Conservation (phyloP, 2,888 invertebrate genomes). For the Desoria tigrina region DNA sequence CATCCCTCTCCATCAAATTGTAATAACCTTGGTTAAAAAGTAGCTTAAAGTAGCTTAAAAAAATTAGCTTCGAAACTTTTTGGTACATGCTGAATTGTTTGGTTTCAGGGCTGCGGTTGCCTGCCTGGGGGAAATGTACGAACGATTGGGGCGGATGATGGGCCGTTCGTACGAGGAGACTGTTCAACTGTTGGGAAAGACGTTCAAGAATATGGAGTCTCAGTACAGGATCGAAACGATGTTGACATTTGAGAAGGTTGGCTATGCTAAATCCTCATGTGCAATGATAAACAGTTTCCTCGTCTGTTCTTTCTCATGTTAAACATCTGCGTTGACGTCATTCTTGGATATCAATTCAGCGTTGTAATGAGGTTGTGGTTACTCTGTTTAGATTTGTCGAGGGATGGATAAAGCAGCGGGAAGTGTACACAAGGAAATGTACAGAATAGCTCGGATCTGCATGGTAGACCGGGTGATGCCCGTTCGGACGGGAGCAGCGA, state of each 20-base stretch:
- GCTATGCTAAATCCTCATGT: slow-evolving; percentile 14
- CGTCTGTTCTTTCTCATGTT: not conserved
- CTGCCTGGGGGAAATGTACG: slow-evolving; percentile 95
- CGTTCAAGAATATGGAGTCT: slow-evolving; percentile 89
- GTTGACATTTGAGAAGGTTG: slow-evolving; percentile 90
- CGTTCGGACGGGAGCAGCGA: slow-evolving; percentile 89
- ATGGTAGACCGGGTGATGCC: slow-evolving; percentile 88
- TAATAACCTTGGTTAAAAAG: too few species aligned
- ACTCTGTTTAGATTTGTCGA: slow-evolving; percentile 69
- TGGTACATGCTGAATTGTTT: slow-evolving; percentile 13
- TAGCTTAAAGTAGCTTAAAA: not conserved
- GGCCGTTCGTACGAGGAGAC: slow-evolving; percentile 98
- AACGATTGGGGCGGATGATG: slow-evolving; percentile 97
- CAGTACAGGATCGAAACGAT: slow-evolving; percentile 96
- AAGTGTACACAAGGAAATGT: slow-evolving; percentile 82
- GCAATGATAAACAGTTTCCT: not conserved
- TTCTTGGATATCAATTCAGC: too few species aligned
- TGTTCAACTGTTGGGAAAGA: slow-evolving; percentile 84
- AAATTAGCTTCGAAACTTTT: slow-evolving; percentile 11
- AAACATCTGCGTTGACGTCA: too few species aligned
- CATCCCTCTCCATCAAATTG: slow-evolving; percentile 90
- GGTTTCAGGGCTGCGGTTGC: slow-evolving; percentile 84
- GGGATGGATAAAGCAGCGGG: slow-evolving; percentile 94
- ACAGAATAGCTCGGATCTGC: slow-evolving; percentile 83
- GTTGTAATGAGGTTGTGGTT: not conserved